Evolutionary conservation across 2,888 invertebrate genomes (phyloP).

Genomic region (Noctua pronuba): DNA sequence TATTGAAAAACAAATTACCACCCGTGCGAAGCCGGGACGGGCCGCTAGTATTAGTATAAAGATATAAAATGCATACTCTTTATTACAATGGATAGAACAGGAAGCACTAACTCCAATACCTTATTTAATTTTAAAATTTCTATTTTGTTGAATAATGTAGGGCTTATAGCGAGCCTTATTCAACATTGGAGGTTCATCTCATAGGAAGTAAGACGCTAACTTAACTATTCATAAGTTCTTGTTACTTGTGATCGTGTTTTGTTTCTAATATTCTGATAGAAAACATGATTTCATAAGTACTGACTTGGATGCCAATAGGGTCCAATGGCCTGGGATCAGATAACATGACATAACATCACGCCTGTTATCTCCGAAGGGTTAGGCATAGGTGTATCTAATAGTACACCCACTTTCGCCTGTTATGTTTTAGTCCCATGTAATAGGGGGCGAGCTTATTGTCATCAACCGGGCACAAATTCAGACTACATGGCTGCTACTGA

Average conservation of each 20-base stretch:
- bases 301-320: slow-evolving; percentile 1
- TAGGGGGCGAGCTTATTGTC: no score
- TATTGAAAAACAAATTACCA: no score
- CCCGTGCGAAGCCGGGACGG: no score
- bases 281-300: slow-evolving; percentile 20
- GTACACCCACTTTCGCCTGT: no score
- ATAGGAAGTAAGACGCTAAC: slow-evolving; percentile 31
- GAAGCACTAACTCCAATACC: slow-evolving; percentile 29
- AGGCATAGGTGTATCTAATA: no score
- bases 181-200: slow-evolving; percentile 40
- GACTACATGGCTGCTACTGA: no score
- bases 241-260: slow-evolving; percentile 50
- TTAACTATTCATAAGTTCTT: slow-evolving; percentile 58
- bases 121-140: slow-evolving; percentile 52
- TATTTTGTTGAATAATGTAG: slow-evolving; percentile 56
- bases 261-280: slow-evolving; percentile 37
- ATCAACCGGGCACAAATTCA: no score
- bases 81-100: slow-evolving; percentile 20
- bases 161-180: slow-evolving; percentile 28
- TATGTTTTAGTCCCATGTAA: no score
- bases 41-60: no score
- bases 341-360: neutral
- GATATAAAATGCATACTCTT: slow-evolving; percentile 3
- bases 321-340: neutral
- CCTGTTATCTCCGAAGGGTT: no score